phyloP scores from a whole-genome alignment of 2,113 vertebrate species.

The Vulpes vulpes region DNA sequence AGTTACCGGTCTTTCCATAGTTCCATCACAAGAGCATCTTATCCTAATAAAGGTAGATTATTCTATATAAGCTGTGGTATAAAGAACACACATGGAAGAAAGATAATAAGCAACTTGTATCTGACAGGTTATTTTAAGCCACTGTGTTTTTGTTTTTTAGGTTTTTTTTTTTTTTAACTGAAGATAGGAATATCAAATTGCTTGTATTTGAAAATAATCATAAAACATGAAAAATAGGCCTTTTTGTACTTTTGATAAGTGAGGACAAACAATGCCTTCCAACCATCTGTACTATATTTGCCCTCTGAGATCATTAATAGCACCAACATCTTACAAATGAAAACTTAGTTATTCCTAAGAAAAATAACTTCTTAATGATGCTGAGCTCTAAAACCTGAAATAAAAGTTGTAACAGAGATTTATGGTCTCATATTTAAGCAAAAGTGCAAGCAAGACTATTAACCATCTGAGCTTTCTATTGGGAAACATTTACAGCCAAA shows the following conservation, averaged over 20 bases:
- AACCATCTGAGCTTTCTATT: slow-evolving; percentile 48
- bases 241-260: slow-evolving; percentile 9
- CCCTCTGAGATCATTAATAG: neutral
- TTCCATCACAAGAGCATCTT: neutral
- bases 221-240: neutral
- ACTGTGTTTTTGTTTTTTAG: neutral
- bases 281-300: slow-evolving; percentile 34
- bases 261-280: neutral
- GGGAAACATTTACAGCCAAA: slow-evolving; percentile 38
- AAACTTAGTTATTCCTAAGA: slow-evolving; percentile 36
- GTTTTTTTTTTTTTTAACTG: neutral
- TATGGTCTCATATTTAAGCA: slow-evolving; percentile 43
- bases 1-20: neutral
- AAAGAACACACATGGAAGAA: neutral
- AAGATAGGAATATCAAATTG: neutral
- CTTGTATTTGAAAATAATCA: slow-evolving; percentile 41
- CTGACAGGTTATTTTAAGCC: neutral
- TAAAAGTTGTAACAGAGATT: slow-evolving; percentile 59
- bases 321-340: slow-evolving; percentile 48
- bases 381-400: slow-evolving; percentile 57
- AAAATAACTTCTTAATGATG: slow-evolving; percentile 71
- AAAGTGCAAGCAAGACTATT: slow-evolving; percentile 1
- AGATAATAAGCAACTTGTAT: neutral
- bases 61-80: neutral
- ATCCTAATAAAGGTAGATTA: neutral